Evolutionary conservation across 2,797 vertebrate species (phyloP).

Genomic region (Danio jaintianensis): DNA sequence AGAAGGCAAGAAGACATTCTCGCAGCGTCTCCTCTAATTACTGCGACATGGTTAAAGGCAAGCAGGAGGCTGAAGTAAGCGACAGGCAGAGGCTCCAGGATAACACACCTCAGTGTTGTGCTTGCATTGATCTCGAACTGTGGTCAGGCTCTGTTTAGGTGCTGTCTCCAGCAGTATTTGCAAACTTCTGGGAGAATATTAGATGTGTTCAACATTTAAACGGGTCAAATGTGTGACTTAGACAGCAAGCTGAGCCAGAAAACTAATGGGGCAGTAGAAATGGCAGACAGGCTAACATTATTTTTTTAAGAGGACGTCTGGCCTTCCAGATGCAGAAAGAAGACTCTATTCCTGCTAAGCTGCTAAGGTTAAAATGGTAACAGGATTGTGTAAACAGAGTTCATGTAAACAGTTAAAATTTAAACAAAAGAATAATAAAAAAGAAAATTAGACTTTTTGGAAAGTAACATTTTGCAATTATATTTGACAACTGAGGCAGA

Average conservation of each 20-base stretch:
- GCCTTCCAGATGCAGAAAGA: slow-evolving; percentile 15
- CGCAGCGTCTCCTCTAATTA: slow-evolving; percentile 10
- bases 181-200: slow-evolving; percentile 8
- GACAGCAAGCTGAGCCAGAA: slow-evolving; percentile 31
- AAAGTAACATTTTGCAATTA: too few species aligned
- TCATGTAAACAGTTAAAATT: neutral
- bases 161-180: slow-evolving; percentile 37
- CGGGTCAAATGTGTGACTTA: slow-evolving; percentile 27
- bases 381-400: neutral
- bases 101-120: slow-evolving; percentile 17
- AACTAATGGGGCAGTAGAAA: slow-evolving; percentile 33
- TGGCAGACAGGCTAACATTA: slow-evolving; percentile 21
- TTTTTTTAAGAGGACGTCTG: neutral
- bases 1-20: neutral
- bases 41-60: slow-evolving; percentile 7
- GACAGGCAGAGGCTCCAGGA: slow-evolving; percentile 37
- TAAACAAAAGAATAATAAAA: too few species aligned
- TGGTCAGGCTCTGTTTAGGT: slow-evolving; percentile 34
- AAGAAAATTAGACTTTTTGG: too few species aligned
- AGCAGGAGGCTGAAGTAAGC: slow-evolving; percentile 18
- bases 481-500: too few species aligned
- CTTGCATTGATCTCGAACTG: slow-evolving; percentile 43
- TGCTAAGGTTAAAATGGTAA: neutral
- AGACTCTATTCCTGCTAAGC: neutral
- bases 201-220: slow-evolving; percentile 18